phyloP scores from a whole-genome alignment of 2,113 vertebrate species.

The Geococcyx californianus region DNA sequence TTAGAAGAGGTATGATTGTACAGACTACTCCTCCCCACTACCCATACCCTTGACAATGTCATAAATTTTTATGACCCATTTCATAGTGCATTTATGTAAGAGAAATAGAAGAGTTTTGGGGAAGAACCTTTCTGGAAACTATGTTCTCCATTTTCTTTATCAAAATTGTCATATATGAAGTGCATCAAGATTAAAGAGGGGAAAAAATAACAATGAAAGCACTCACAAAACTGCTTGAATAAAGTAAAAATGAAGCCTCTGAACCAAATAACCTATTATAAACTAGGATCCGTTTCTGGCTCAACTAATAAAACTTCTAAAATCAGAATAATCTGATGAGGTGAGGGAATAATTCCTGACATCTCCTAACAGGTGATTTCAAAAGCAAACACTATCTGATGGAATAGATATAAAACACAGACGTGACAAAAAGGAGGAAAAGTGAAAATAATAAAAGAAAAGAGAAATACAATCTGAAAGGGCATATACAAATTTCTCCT shows the following conservation, averaged over 20 bases:
- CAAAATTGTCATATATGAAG: neutral
- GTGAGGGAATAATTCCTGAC: neutral
- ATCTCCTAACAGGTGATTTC: neutral
- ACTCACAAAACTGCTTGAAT: neutral
- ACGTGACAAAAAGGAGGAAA: neutral
- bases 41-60: neutral
- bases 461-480: neutral
- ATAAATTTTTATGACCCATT: neutral
- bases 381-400: neutral
- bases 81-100: rapidly evolving
- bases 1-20: neutral
- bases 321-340: neutral
- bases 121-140: neutral
- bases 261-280: neutral
- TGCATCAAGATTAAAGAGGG: neutral
- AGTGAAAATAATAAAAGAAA: neutral
- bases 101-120: neutral
- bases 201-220: neutral
- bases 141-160: neutral
- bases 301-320: neutral
- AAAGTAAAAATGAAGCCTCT: neutral
- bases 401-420: neutral
- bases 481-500: neutral
- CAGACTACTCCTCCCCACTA: neutral
- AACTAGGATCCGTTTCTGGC: neutral